Conservation (phyloP, 1,140 invertebrate species). For the Cylas formicarius region DNA sequence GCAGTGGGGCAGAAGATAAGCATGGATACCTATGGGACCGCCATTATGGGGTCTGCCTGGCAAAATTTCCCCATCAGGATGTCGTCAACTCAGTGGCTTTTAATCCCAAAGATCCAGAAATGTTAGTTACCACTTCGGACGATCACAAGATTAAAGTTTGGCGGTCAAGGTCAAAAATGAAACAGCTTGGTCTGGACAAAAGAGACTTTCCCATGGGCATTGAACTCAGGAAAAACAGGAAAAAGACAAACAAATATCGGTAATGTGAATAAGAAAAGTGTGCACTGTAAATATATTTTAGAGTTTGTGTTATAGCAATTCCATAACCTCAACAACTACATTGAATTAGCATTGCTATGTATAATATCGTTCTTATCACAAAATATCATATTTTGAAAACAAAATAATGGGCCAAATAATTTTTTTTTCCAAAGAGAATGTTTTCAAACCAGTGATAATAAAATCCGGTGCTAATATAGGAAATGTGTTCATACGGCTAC, state of each 20-base stretch:
- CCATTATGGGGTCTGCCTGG: slow-evolving; percentile 74
- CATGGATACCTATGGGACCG: slow-evolving; percentile 82
- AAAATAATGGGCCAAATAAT: too few species aligned
- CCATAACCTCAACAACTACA: too few species aligned
- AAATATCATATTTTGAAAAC: too few species aligned
- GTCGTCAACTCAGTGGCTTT: slow-evolving; percentile 86
- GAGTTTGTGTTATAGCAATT: too few species aligned
- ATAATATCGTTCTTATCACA: too few species aligned
- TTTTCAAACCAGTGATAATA: too few species aligned
- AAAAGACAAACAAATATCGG: too few species aligned
- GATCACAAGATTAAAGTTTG: slow-evolving; percentile 75
- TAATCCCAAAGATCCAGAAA: slow-evolving; percentile 73
- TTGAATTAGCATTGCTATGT: too few species aligned
- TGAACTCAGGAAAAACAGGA: slow-evolving; percentile 29
- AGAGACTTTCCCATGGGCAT: slow-evolving; percentile 29
- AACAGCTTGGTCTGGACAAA: slow-evolving; percentile 36
- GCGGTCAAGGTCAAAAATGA: slow-evolving; percentile 48
- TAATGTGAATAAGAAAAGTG: slow-evolving; percentile 1
- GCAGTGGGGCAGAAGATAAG: slow-evolving; percentile 79
- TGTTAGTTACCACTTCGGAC: slow-evolving; percentile 82
- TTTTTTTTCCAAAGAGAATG: too few species aligned
- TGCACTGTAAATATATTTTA: background rate
- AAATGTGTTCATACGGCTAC: too few species aligned
- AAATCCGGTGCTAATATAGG: too few species aligned
- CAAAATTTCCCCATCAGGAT: slow-evolving; percentile 70